Percentiles rank a stretch among this genome's conserved stretches.
Evolutionary conservation across 2,888 invertebrate species (phyloP).

Genomic region (Thymelicus lineola): DNA sequence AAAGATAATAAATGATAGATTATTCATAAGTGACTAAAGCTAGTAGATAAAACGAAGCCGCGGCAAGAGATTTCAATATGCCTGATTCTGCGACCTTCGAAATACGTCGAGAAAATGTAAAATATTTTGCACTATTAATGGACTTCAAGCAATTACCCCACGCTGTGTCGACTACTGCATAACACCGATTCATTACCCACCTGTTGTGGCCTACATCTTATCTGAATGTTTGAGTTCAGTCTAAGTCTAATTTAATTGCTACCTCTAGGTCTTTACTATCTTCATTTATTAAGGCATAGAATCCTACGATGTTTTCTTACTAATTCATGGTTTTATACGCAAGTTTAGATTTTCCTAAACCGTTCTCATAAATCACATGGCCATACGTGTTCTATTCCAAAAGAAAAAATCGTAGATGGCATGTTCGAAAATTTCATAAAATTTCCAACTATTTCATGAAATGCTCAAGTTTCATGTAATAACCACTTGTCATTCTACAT

Average conservation of each 20-base stretch:
- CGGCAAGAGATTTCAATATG: not conserved
- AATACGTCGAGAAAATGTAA: not conserved
- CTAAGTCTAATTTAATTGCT: not conserved
- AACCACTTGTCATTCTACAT: too few species aligned
- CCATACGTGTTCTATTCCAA: too few species aligned
- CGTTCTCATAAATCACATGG: too few species aligned
- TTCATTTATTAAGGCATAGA: not conserved
- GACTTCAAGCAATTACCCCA: not conserved
- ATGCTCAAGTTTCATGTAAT: too few species aligned
- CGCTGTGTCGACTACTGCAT: conserved; percentile 1
- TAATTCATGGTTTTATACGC: too few species aligned
- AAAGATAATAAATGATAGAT: too few species aligned
- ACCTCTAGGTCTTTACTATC: not conserved
- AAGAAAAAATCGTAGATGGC: too few species aligned
- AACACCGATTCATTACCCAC: conserved; percentile 6
- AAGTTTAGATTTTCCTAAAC: too few species aligned
- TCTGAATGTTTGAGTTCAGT: not conserved
- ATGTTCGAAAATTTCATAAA: too few species aligned
- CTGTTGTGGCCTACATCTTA: conserved; percentile 1
- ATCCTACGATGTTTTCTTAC: too few species aligned
- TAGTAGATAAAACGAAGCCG: not conserved
- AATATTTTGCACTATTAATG: not conserved
- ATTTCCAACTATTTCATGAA: too few species aligned
- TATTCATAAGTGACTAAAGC: too few species aligned
- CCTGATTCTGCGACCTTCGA: not conserved